A percentile compares a stretch with the other conserved stretches of the same genome.
These are phyloP conservation scores for Eupithecia insigniata DNA, from an alignment of 2,888 invertebrate genomes.

Conservation along the genomic window DNA sequence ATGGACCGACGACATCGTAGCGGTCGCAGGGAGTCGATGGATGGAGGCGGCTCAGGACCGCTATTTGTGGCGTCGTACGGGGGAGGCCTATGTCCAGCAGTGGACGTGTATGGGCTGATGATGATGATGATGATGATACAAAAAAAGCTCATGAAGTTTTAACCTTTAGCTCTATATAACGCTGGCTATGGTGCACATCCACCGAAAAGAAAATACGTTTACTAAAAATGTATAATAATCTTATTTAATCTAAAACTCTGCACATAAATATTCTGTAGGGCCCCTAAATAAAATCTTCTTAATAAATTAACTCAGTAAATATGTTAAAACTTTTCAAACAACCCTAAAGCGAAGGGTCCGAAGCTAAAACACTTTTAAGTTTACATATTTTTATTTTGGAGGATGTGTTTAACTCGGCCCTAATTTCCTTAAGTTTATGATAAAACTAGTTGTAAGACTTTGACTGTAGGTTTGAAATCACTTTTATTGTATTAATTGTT, in stretches of 20 bases:
- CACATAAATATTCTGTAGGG: not conserved
- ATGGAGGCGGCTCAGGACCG: too few relatives aligned
- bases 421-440: conserved; percentile 6
- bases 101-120: too few relatives aligned
- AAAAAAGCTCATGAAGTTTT: too few relatives aligned
- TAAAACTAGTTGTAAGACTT: not conserved
- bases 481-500: not conserved
- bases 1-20: too few relatives aligned
- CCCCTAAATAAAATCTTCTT: conserved; percentile 50
- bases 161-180: not conserved
- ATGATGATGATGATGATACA: too few relatives aligned
- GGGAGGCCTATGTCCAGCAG: too few relatives aligned
- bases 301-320: conserved; percentile 67
- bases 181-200: too few relatives aligned
- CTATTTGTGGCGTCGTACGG: too few relatives aligned
- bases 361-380: conserved; percentile 26
- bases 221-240: conserved; percentile 37
- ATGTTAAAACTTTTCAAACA: conserved; percentile 58
- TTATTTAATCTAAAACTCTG: conserved; percentile 57
- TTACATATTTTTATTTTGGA: conserved; percentile 31
- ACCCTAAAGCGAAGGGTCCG: conserved; percentile 51
- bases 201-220: not conserved
- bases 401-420: conserved; percentile 25
- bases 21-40: too few relatives aligned
- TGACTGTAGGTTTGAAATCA: not conserved